Base-by-base conservation (phyloP, 2,888 invertebrate genomes). In the Eurytoma californica region DNA sequence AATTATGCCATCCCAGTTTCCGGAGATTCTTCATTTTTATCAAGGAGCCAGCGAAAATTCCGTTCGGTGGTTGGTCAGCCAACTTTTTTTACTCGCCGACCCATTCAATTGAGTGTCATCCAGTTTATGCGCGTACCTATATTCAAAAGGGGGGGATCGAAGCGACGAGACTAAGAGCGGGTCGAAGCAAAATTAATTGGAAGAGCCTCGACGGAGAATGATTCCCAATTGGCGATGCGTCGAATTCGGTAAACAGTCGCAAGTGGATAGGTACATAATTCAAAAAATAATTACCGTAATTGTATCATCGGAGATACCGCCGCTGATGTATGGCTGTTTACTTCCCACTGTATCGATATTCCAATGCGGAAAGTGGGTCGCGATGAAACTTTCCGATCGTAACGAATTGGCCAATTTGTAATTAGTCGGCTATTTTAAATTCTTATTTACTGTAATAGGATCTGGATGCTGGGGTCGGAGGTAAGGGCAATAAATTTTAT, bases 21-120 rank as follows among this genome's bases (percentile, higher is more conserved):
- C 30, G 3, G 53, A 63, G 63, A 63, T 63, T 63, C 53, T 53
- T 63, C 63, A 63, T 55, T 51, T 72, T 63, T 72, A 63, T 72
- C 28, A 53, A 63, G 63, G 5, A 72, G 63, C 61, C 51, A 51
- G 18, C n/a, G 51, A 72, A 53, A 72, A 72, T 72, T 63, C 51
- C 28, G 60, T 47, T 39, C 47, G 1, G 0, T 53, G 20, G 18
- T 47, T 30, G 60, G 49, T 49, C 53, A 18, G 72, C 53, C 72
- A 72, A 63, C 61, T 63, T 72, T 72, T 53, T 53, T 20, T 39
- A 3, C 7, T 24, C 51, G 49, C 49, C 12, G 9, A 16, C 24
- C 51, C 14, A n/a, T 51, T 51, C 16, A 67, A 51, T 13, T 20
- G n/a, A 47, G 16, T 13, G 4, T 14, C 49, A 49, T 51, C n/a